phyloP scores from a whole-genome alignment of 2,888 invertebrate species.

The Acanthosepion pharaonis region DNA sequence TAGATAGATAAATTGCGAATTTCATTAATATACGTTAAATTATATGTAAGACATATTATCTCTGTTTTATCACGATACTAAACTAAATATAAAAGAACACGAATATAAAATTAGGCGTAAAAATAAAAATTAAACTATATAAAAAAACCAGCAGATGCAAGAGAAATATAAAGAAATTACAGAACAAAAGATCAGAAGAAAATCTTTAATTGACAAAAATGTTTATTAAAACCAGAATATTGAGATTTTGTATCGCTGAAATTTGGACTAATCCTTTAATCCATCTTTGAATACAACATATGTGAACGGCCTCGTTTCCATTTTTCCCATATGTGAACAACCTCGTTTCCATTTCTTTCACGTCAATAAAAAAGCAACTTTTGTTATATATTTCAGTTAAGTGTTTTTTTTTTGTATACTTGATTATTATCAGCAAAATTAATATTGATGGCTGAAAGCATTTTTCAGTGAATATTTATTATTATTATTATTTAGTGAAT shows the following conservation, averaged over 20 bases:
- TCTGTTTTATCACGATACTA: not conserved
- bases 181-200: not conserved
- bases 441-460: too few relatives aligned
- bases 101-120: not conserved
- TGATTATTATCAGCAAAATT: too few relatives aligned
- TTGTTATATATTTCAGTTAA: not conserved
- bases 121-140: not conserved
- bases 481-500: too few relatives aligned
- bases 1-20: too few relatives aligned
- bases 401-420: too few relatives aligned
- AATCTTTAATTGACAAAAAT: not conserved
- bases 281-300: not conserved
- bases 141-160: not conserved
- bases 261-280: not conserved
- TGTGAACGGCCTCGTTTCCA: not conserved
- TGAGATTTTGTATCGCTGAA: not conserved
- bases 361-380: not conserved
- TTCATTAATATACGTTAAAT: not conserved
- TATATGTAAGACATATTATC: too few relatives aligned
- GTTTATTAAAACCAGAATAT: constrained; percentile 12
- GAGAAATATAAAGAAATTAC: not conserved
- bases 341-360: not conserved
- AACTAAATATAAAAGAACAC: not conserved
- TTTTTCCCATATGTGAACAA: not conserved
- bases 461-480: too few relatives aligned